Evolutionary conservation across 2,888 invertebrate species (phyloP).

Genomic region (Tachina lurida): DNA sequence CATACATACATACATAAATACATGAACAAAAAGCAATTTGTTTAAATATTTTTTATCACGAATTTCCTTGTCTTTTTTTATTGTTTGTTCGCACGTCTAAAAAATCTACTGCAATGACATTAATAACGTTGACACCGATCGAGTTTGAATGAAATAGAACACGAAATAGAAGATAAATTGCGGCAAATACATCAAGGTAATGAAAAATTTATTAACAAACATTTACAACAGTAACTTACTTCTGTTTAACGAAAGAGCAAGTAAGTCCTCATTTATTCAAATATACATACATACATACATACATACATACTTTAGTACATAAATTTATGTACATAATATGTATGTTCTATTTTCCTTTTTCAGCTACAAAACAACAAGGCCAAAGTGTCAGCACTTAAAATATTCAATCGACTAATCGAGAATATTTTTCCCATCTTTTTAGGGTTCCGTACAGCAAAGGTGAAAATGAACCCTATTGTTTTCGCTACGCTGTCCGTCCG

Average conservation of each 20-base stretch:
- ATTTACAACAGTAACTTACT: conserved; percentile 27
- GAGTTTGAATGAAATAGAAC: conserved; percentile 38
- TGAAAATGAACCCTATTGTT: no score
- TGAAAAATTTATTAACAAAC: conserved; percentile 43
- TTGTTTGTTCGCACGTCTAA: conserved; percentile 47
- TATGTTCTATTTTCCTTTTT: no score
- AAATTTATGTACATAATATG: no score
- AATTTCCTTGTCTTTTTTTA: conserved; percentile 48
- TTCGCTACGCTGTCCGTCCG: no score
- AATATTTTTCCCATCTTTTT: no score
- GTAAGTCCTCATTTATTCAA: conserved; percentile 11
- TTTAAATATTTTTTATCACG: conserved; percentile 72
- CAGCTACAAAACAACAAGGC: no score
- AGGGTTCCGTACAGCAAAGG: no score
- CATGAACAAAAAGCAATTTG: conserved; percentile 60
- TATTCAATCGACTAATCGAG: no score
- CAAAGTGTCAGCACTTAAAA: no score
- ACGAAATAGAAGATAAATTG: conserved; percentile 38
- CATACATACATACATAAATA: background rate
- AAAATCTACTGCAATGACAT: conserved; percentile 56
- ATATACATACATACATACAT: no score
- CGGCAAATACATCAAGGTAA: conserved; percentile 42
- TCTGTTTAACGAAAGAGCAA: conserved; percentile 13
- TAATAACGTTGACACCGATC: conserved; percentile 60
- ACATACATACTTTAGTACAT: no score